These are phyloP conservation scores for Cherax quadricarinatus DNA, from an alignment of 1,140 invertebrate genomes.

Conservation along the genomic window DNA sequence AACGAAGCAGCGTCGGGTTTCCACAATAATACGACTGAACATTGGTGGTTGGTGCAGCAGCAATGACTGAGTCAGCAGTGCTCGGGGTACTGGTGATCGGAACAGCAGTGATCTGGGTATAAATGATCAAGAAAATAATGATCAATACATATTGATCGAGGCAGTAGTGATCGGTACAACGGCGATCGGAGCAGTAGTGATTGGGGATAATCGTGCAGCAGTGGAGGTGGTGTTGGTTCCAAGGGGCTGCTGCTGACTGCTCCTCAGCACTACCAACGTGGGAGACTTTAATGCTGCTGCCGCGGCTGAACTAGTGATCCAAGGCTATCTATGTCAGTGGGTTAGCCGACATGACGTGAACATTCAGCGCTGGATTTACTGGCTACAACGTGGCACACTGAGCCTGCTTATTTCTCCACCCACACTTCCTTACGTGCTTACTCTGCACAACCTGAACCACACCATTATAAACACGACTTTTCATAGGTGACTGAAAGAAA, in stretches of 20 bases:
- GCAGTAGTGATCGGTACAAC: not conserved
- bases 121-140: not conserved
- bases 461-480: too few species aligned
- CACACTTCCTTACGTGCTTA: not conserved
- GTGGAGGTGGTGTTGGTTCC: not conserved
- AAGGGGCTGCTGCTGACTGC: not conserved
- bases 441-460: too few species aligned
- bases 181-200: too few species aligned
- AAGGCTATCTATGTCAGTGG: constrained; percentile 49
- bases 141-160: not conserved
- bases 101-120: not conserved
- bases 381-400: not conserved
- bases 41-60: too few species aligned
- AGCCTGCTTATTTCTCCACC: not conserved
- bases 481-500: too few species aligned
- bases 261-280: not conserved
- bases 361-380: constrained; percentile 3
- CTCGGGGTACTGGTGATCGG: not conserved
- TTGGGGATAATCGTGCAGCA: not conserved
- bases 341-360: constrained; percentile 41
- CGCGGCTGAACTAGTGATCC: constrained; percentile 27
- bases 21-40: too few species aligned
- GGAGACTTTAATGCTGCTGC: constrained; percentile 7
- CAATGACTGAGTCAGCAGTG: not conserved
- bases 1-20: too few species aligned